Evolutionary conservation across 2,797 vertebrate species (phyloP), one percentile per base, ranked within the genome.

Genomic region (Crocodylus rhombifer): DNA sequence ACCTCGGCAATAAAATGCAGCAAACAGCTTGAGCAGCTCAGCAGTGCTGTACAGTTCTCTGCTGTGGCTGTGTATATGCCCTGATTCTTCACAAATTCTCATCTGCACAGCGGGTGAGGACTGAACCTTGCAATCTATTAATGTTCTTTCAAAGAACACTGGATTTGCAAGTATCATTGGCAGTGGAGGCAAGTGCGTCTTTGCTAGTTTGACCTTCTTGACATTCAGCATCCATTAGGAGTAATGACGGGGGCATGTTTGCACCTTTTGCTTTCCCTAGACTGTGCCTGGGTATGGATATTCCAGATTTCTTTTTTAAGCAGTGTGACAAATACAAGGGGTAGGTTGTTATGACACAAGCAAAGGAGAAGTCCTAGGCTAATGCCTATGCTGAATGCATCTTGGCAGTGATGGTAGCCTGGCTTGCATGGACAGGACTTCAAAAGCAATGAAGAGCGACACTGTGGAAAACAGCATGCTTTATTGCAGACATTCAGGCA

Each of bases 401-500:
- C 75, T 83, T 73, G 74, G 17, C 86, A 79, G 82, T 21, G 69
- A 36, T 33, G 20, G 42, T 25, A 14, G 69, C 5, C 12, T 36
- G 20, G 36, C 30, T 36, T 11, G 11, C 23, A 1, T 0, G 15
- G 88, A 92, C 69, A 83, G 30, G 79, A 57, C 33, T 87, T 69
- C 42, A 51, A 51, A 51, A 51, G 16, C 20, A 93, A 93, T 71
- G 93, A 93, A 89, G 79, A 92, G 16, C 12, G 91, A 9, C 2
- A 5, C 57, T 90, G 82, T 67, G 75, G 83, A 91, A 94, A 95
- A 84, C 0, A 91, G 6, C 16, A 57, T 71, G 62, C 62, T 94
- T 95, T 93, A 93, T 82, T 88, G 80, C 56, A 94, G 95, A 89
- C 62, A 26, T 55, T 74, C 13, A 79, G 82, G 36, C 82, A 88